Base-by-base conservation (phyloP, 2,113 vertebrate species). In the Rhea americana region DNA sequence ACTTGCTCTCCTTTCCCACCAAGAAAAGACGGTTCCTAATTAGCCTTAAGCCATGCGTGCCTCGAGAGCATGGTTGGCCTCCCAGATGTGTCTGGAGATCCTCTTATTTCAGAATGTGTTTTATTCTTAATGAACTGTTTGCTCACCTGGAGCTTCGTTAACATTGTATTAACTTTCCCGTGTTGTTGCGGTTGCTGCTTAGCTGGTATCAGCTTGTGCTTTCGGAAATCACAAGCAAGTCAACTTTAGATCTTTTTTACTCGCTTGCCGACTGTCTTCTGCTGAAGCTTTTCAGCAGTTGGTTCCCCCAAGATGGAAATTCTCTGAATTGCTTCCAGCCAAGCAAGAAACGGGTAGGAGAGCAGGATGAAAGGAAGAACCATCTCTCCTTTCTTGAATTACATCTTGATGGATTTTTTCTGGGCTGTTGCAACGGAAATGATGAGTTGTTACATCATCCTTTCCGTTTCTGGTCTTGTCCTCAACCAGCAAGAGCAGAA, bases 401-500 rank as follows among this genome's bases (percentile, higher is more conserved):
- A 82, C 45, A 47, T 90, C 88, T 81, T 32, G 32, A 51, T 89
- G 80, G 56, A 81, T 75, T 78, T 75, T 82, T 45, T 89, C 62
- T 74, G 75, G 72, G 22, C 5, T 75, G 1, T 84, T 85, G 93
- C 91, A 82, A 89, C 71, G 86, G 35, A 51, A 51, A 30, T 55
- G 48, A 41, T 10, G 39, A 47, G 48, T 65, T 67, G 24, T 89
- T 86, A 82, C n/a, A 58, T 86, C 83, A 84, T 87, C 81, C 32
- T 82, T 94, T 93, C 87, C 94, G 53, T 82, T 85, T 91, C 80
- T 96, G 37, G 74, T 37, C 30, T 78, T 76, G 73, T 50, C 58
- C 30, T 62, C 81, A n/a, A 50, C n/a, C 66, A 75, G 35, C 15
- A 86, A 89, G 95, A 95, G 94, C 68, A 89, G 96, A 95, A 94